Conservation (phyloP, 2,888 invertebrate species). For the Seira ritae region DNA sequence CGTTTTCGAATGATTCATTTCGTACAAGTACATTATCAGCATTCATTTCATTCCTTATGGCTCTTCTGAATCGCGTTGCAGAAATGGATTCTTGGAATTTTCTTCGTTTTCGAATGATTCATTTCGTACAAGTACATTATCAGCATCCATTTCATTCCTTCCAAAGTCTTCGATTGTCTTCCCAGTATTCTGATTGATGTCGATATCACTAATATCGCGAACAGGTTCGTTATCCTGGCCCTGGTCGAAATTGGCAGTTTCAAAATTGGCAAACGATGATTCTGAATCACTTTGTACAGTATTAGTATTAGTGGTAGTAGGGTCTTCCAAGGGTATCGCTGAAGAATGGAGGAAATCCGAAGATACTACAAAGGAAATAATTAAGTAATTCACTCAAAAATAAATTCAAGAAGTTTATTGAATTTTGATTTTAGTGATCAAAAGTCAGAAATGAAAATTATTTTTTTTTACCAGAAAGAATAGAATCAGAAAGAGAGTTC, state of each 20-base stretch:
- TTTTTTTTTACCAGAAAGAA: slow-evolving; percentile 58
- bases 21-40: no score
- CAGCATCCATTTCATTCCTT: slow-evolving; percentile 2
- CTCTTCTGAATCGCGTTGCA: not conserved
- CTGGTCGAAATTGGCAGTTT: not conserved
- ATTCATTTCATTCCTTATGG: slow-evolving; percentile 9
- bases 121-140: no score
- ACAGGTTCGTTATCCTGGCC: not conserved
- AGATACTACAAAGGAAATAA: not conserved
- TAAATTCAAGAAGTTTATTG: not conserved
- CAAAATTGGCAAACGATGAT: not conserved
- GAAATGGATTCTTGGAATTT: slow-evolving; percentile 10
- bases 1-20: no score
- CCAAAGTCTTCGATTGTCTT: not conserved
- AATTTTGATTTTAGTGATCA: not conserved
- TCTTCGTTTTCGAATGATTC: slow-evolving; percentile 35
- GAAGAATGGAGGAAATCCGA: not conserved
- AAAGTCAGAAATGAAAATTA: not conserved
- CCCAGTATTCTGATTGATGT: slow-evolving; percentile 47
- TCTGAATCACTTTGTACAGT: slow-evolving; percentile 3
- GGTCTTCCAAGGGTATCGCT: not conserved
- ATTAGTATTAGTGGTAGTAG: not conserved
- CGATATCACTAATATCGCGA: slow-evolving; percentile 18
- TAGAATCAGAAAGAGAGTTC: slow-evolving; percentile 45
- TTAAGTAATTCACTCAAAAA: not conserved